phyloP scores from a whole-genome alignment of 2,113 vertebrate species.

The Petaurus breviceps region DNA sequence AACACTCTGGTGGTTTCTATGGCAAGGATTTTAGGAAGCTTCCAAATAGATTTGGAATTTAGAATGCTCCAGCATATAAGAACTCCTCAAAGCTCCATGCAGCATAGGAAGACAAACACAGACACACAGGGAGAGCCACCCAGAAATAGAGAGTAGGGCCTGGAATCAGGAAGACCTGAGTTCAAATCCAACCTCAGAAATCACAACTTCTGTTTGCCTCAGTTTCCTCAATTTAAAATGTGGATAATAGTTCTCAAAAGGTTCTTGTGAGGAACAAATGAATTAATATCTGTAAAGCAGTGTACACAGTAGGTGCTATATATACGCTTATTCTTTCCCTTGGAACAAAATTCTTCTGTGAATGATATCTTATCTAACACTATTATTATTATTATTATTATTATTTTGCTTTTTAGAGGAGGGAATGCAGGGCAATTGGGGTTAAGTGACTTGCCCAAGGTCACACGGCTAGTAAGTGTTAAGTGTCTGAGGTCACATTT shows the following conservation, averaged over 20 bases:
- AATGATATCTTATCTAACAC: neutral
- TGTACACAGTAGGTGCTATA: neutral
- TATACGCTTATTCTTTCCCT: neutral
- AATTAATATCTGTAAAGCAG: neutral
- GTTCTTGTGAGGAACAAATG: neutral
- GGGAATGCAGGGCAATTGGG: too few relatives aligned
- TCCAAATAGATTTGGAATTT: neutral
- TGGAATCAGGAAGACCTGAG: neutral
- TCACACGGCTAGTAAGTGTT: too few relatives aligned
- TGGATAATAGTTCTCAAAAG: neutral
- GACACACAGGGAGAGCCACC: neutral
- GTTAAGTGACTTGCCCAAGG: too few relatives aligned
- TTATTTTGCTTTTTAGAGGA: too few relatives aligned
- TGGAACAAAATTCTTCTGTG: neutral
- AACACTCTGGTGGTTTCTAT: neutral
- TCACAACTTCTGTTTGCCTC: neutral
- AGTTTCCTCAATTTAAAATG: neutral
- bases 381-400: neutral
- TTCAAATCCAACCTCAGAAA: neutral
- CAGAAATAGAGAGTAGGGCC: neutral
- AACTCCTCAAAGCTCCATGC: neutral
- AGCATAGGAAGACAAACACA: neutral
- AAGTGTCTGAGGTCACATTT: too few relatives aligned
- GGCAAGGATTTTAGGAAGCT: neutral
- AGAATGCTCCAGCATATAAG: neutral